Evolutionary conservation across 2,888 invertebrate genomes (phyloP).

Genomic region (Sarcophaga variegata): DNA sequence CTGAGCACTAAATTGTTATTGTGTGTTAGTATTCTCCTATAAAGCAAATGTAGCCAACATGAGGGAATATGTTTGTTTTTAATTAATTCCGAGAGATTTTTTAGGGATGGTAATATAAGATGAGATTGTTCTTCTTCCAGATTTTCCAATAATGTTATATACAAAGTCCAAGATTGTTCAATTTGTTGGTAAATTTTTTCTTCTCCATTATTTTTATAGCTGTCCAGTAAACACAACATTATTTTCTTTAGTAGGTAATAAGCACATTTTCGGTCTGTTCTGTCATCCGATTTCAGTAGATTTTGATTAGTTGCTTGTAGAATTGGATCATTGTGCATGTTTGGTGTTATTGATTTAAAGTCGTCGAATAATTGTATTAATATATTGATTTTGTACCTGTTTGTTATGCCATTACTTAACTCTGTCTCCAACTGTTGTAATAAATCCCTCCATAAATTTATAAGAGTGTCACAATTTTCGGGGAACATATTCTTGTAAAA

Average conservation of each 20-base stretch:
- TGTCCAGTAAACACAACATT: constrained; percentile 25
- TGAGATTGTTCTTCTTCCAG: constrained; percentile 80
- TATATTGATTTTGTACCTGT: constrained; percentile 70
- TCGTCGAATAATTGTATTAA: constrained; percentile 75
- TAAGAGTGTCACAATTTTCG: constrained; percentile 69
- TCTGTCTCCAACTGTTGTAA: constrained; percentile 52
- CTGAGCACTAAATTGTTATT: constrained; percentile 77
- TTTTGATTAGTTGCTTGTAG: constrained; percentile 70
- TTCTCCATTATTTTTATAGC: background rate
- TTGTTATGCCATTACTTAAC: constrained; percentile 57
- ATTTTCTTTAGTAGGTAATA: constrained; percentile 75
- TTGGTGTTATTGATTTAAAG: constrained; percentile 69
- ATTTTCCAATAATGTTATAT: constrained; percentile 77
- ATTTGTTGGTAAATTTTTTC: constrained; percentile 23
- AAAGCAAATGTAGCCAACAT: constrained; percentile 74
- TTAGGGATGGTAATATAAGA: constrained; percentile 78
- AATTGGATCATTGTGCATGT: constrained; percentile 68
- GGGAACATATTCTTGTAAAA: constrained; percentile 72
- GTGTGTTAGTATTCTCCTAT: constrained; percentile 74
- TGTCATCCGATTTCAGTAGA: constrained; percentile 72
- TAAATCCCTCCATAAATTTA: constrained; percentile 72
- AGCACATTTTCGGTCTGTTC: constrained; percentile 75
- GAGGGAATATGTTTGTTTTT: constrained; percentile 55
- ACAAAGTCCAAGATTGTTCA: constrained; percentile 73
- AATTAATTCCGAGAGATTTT: constrained; percentile 62